phyloP scores from a whole-genome alignment of 2,888 invertebrate genomes.

The Nemotelus pantherinus region DNA sequence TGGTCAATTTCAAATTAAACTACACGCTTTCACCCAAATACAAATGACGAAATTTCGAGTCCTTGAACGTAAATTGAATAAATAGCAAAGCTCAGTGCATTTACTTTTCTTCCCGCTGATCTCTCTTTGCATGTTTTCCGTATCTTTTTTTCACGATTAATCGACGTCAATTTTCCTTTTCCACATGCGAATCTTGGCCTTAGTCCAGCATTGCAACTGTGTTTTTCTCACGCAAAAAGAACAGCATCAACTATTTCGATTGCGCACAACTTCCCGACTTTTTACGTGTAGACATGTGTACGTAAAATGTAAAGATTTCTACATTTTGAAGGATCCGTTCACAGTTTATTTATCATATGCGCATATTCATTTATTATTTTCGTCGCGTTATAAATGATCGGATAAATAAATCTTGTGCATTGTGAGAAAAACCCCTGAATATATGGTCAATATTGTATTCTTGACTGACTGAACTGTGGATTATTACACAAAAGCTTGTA shows the following conservation, averaged over 20 bases:
- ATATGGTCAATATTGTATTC: constrained; percentile 20
- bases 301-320: no score
- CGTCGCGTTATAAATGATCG: background rate
- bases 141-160: background rate
- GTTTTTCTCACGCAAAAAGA: background rate
- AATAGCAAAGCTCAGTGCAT: constrained; percentile 29
- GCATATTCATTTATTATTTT: background rate
- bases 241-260: constrained; percentile 1
- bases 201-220: constrained; percentile 25
- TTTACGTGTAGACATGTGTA: background rate
- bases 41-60: no score
- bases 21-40: no score
- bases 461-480: no score
- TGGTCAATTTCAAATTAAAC: no score
- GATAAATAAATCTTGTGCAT: background rate
- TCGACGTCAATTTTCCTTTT: constrained; percentile 37
- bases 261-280: background rate
- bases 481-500: background rate
- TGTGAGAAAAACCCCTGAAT: constrained; percentile 23
- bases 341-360: background rate
- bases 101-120: constrained; percentile 1
- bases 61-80: background rate
- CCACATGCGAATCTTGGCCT: constrained; percentile 38
- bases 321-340: background rate
- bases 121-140: no score